Conservation (phyloP, 2,113 vertebrate species). For the Eonycteris spelaea region DNA sequence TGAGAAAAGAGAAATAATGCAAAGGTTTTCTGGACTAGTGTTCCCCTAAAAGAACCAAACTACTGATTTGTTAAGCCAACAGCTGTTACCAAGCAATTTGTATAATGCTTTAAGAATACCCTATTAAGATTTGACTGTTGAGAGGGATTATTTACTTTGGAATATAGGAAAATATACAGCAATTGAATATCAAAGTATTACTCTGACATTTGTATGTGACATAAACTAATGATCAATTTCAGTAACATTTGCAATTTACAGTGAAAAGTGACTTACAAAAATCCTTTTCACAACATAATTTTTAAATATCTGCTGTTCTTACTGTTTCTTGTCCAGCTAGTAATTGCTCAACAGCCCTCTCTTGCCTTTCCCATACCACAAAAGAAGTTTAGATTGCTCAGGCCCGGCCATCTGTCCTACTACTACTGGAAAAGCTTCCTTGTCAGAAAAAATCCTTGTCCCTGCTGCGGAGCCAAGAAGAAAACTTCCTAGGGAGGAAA, state of each 20-base stretch:
- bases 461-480: neutral
- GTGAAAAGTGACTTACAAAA: conserved; percentile 33
- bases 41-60: neutral
- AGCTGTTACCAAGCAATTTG: neutral
- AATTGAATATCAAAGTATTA: conserved; percentile 43
- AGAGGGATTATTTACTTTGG: conserved; percentile 51
- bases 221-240: conserved; percentile 13
- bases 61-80: conserved; percentile 21
- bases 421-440: neutral
- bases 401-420: neutral
- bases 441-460: neutral
- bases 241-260: conserved; percentile 37
- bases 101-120: neutral
- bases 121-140: neutral
- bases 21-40: neutral
- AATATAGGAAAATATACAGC: conserved; percentile 24
- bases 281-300: neutral
- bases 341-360: neutral
- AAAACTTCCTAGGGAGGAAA: neutral
- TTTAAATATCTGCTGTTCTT: neutral
- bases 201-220: neutral
- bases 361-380: neutral
- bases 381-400: neutral
- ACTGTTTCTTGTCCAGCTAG: neutral
- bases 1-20: neutral